These are phyloP conservation scores for Melipona bicolor DNA, from an alignment of 2,888 invertebrate species.

Conservation along the genomic window DNA sequence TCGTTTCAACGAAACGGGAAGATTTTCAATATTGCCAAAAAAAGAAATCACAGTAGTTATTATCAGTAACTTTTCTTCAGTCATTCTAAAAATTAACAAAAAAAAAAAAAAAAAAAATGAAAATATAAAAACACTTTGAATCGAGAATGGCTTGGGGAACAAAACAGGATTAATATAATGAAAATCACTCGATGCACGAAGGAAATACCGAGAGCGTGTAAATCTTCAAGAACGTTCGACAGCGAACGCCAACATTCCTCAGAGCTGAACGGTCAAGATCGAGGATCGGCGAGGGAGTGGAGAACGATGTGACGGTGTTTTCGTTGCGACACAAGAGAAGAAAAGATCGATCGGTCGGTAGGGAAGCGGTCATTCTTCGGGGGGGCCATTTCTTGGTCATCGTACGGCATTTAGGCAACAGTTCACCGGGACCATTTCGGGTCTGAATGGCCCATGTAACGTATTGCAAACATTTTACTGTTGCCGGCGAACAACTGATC, in stretches of 20 bases:
- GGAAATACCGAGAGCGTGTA: not conserved
- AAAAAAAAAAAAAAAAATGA: too few species aligned
- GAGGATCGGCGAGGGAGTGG: constrained; percentile 3
- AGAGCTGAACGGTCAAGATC: not conserved
- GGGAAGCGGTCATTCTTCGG: constrained; percentile 63
- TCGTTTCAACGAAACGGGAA: too few species aligned
- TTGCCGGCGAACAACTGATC: constrained; percentile 60
- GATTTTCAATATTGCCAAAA: too few species aligned
- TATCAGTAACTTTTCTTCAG: too few species aligned
- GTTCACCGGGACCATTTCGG: constrained; percentile 74
- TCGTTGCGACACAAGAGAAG: constrained; percentile 33
- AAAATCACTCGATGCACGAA: not conserved
- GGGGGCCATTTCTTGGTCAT: constrained; percentile 75
- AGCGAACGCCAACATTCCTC: too few species aligned
- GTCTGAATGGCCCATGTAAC: constrained; percentile 80
- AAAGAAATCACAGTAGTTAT: too few species aligned
- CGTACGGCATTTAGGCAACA: constrained; percentile 74
- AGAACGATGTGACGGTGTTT: constrained; percentile 24
- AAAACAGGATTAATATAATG: not conserved
- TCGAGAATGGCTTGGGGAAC: not conserved
- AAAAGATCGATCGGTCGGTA: constrained; percentile 46
- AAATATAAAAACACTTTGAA: not conserved
- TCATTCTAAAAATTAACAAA: too few species aligned
- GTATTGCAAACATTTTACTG: constrained; percentile 81
- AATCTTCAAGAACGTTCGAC: not conserved